Percentiles rank a stretch among this genome's conserved stretches.
Conservation (phyloP, 2,797 vertebrate genomes). For the Gambusia yucatana region DNA sequence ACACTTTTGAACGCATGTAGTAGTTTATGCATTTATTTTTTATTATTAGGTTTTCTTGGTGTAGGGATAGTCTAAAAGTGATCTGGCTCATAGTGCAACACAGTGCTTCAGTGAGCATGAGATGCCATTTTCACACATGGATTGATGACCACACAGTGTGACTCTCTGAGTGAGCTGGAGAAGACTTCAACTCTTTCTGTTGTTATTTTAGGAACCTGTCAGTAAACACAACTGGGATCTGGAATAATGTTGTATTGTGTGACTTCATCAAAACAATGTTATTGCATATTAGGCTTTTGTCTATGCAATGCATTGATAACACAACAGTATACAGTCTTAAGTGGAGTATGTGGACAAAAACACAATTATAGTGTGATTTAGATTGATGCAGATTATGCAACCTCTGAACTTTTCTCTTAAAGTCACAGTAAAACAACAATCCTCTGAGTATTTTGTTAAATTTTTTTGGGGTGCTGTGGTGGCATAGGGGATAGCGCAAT, state of each 20-base stretch:
- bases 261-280: neutral
- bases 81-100: neutral
- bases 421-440: neutral
- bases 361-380: neutral
- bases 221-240: neutral
- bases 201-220: neutral
- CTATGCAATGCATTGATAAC: neutral
- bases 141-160: neutral
- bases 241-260: neutral
- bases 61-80: neutral
- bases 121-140: neutral
- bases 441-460: neutral
- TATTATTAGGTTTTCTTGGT: neutral
- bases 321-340: neutral
- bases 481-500: too few species aligned
- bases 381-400: neutral
- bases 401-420: neutral
- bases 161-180: neutral
- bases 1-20: neutral
- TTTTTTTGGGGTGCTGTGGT: too few species aligned
- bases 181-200: neutral
- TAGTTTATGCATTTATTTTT: neutral
- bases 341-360: neutral
- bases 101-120: constrained; percentile 7
- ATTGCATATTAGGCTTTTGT: neutral